These are phyloP conservation scores for Diachasmimorpha longicaudata DNA, from an alignment of 1,140 invertebrate genomes.

Conservation along the genomic window DNA sequence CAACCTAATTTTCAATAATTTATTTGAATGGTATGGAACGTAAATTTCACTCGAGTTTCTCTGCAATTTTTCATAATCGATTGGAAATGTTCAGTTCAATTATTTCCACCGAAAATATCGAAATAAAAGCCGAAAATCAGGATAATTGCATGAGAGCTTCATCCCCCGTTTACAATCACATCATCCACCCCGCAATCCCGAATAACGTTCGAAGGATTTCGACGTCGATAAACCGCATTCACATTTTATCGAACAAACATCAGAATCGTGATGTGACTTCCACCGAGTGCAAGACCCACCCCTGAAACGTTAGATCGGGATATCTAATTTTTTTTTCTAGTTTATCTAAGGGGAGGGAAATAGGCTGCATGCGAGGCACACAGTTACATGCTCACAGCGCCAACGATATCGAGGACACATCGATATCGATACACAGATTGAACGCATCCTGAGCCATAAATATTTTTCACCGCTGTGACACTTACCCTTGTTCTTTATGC, in stretches of 20 bases:
- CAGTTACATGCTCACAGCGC: background rate
- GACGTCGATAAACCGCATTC: background rate
- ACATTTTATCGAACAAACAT: constrained; percentile 7
- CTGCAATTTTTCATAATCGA: too few relatives aligned
- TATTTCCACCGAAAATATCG: too few relatives aligned
- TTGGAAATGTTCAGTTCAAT: too few relatives aligned
- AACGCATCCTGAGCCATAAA: background rate
- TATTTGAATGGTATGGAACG: too few relatives aligned
- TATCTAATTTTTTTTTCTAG: background rate
- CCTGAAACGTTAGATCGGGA: background rate
- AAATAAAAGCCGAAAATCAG: too few relatives aligned
- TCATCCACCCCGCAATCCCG: background rate
- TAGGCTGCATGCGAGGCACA: background rate
- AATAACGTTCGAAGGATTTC: background rate
- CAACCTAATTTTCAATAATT: too few relatives aligned
- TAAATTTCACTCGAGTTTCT: too few relatives aligned
- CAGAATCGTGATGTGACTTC: background rate
- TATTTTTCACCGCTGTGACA: background rate
- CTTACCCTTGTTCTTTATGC: background rate
- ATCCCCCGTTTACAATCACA: background rate
- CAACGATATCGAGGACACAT: background rate
- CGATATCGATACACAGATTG: background rate
- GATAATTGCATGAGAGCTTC: too few relatives aligned
- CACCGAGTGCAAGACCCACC: background rate
- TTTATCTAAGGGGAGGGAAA: background rate